These are phyloP conservation scores for Spondyliosoma cantharus DNA, from an alignment of 2,797 vertebrate genomes.

Conservation along the genomic window DNA sequence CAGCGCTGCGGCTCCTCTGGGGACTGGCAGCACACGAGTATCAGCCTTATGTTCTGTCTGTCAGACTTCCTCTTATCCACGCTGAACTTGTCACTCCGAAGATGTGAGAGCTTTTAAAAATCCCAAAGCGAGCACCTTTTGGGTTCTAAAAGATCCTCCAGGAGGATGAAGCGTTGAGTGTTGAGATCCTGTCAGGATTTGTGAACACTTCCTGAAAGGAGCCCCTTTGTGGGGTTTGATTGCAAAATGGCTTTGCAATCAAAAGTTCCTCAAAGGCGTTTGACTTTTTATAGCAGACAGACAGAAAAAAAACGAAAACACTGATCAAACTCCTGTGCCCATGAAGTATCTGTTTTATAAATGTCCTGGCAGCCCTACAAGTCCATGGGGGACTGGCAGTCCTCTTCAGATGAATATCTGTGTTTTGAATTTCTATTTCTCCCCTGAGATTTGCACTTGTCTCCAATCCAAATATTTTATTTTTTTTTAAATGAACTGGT, in stretches of 20 bases:
- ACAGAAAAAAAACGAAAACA: slow-evolving; percentile 39
- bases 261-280: slow-evolving; percentile 49
- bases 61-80: slow-evolving; percentile 58
- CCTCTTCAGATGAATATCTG: slow-evolving; percentile 58
- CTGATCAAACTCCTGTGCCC: slow-evolving; percentile 55
- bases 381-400: slow-evolving; percentile 65
- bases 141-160: slow-evolving; percentile 26
- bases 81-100: slow-evolving; percentile 52
- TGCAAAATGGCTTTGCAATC: slow-evolving; percentile 50
- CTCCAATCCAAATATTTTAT: slow-evolving; percentile 30
- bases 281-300: slow-evolving; percentile 42
- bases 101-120: slow-evolving; percentile 52
- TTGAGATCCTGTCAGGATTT: slow-evolving; percentile 60
- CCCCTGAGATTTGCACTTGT: slow-evolving; percentile 45
- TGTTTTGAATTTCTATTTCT: slow-evolving; percentile 64
- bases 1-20: slow-evolving; percentile 56
- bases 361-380: slow-evolving; percentile 43
- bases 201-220: slow-evolving; percentile 39
- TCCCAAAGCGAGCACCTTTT: slow-evolving; percentile 51
- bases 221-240: slow-evolving; percentile 53
- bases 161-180: slow-evolving; percentile 42
- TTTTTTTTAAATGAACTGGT: slow-evolving; percentile 7
- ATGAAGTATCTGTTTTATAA: slow-evolving; percentile 58
- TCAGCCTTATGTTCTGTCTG: slow-evolving; percentile 63
- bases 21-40: slow-evolving; percentile 61